Percentiles rank a stretch among this genome's conserved stretches.
These are phyloP conservation scores for Hypanus sabinus DNA, from an alignment of 2,113 vertebrate genomes.

Conservation along the genomic window DNA sequence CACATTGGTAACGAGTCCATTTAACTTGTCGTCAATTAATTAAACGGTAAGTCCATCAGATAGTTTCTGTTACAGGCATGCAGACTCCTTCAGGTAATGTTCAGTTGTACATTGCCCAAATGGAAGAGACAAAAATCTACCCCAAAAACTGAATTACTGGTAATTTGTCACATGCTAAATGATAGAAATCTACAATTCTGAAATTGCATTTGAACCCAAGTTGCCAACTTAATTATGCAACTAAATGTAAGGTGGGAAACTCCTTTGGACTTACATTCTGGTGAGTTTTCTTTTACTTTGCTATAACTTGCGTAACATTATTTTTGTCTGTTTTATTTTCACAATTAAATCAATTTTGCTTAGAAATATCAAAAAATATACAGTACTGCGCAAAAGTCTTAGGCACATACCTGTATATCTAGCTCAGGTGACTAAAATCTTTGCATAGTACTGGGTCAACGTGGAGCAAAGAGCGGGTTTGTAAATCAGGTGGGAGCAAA, in stretches of 20 bases:
- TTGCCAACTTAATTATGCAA: neutral
- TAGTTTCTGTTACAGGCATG: neutral
- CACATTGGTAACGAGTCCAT: neutral
- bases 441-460: too few species aligned
- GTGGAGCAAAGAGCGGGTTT: too few species aligned
- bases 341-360: neutral
- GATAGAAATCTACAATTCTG: neutral
- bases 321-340: neutral
- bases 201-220: neutral
- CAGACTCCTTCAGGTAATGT: neutral
- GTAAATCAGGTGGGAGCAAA: too few species aligned
- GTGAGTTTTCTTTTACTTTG: neutral
- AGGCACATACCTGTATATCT: too few species aligned
- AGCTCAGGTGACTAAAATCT: too few species aligned
- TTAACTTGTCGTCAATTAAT: neutral
- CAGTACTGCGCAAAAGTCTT: too few species aligned
- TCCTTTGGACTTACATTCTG: neutral
- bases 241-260: neutral
- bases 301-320: neutral
- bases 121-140: neutral
- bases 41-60: neutral
- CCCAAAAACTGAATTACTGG: neutral
- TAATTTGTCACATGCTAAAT: neutral
- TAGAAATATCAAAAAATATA: neutral
- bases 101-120: neutral